Evolutionary conservation across 35 echinoderm and acorn worm genomes (phyloP).

Genomic region (Ophioderma brevispina): DNA sequence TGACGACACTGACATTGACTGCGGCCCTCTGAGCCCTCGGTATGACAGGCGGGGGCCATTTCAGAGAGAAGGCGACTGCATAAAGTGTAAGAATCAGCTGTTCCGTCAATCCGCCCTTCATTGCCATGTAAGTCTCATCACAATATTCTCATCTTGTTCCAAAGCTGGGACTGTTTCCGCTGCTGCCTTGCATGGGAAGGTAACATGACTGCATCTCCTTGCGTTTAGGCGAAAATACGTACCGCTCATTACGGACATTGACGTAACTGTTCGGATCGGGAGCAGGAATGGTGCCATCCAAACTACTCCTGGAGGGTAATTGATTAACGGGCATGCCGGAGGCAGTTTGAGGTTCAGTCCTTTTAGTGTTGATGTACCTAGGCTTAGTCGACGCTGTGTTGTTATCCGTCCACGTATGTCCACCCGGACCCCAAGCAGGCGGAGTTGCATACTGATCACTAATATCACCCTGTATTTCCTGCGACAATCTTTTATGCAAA

Average conservation of each 20-base stretch:
- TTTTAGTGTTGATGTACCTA: conserved; percentile 20
- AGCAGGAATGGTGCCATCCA: background rate
- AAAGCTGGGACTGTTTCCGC: background rate
- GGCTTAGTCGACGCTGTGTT: background rate
- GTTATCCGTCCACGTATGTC: conserved; percentile 50
- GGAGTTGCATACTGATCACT: background rate
- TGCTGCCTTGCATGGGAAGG: conserved; percentile 52
- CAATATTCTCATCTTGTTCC: background rate
- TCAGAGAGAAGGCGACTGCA: background rate
- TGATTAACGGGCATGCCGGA: background rate
- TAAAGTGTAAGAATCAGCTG: background rate
- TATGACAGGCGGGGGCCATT: background rate
- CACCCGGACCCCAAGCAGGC: background rate
- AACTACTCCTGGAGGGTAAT: background rate
- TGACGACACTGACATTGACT: background rate
- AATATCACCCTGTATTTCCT: background rate
- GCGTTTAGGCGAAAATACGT: background rate
- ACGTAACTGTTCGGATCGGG: conserved; percentile 8
- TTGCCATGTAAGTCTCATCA: conserved; percentile 59
- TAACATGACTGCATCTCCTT: conserved; percentile 29
- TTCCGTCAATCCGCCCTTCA: conserved; percentile 49
- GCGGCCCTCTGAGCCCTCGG: no score
- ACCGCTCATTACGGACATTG: background rate
- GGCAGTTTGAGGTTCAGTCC: background rate
- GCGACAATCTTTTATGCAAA: background rate